phyloP scores from a whole-genome alignment of 2,797 vertebrate species.

The Cottoperca gobio region DNA sequence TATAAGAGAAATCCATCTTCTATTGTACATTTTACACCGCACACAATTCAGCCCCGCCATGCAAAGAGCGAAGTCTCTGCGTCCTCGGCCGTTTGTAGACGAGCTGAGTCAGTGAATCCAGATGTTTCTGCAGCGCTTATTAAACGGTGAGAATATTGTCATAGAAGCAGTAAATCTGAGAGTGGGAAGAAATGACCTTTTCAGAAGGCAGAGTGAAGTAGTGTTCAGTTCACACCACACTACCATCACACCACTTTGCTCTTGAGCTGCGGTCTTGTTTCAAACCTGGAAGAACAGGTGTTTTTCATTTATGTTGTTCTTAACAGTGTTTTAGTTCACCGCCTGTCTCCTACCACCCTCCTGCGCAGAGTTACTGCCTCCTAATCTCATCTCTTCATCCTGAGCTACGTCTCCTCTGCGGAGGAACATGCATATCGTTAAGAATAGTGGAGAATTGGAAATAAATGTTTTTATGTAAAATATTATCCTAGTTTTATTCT shows the following conservation, averaged over 20 bases:
- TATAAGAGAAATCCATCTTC: slow-evolving; percentile 33
- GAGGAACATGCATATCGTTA: slow-evolving; percentile 5
- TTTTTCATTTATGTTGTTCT: slow-evolving; percentile 68
- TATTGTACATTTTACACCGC: slow-evolving; percentile 8
- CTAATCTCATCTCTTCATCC: slow-evolving; percentile 34
- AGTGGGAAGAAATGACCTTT: slow-evolving; percentile 59
- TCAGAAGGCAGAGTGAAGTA: slow-evolving; percentile 66
- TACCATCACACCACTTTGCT: slow-evolving; percentile 64
- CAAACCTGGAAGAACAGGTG: slow-evolving; percentile 78
- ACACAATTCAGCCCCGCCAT: slow-evolving; percentile 19
- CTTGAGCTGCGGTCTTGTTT: slow-evolving; percentile 62
- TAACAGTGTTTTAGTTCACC: slow-evolving; percentile 62
- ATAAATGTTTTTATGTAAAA: not conserved
- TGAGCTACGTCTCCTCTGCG: not conserved
- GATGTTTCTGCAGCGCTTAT: slow-evolving; percentile 71
- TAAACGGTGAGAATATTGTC: slow-evolving; percentile 68
- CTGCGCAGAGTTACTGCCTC: slow-evolving; percentile 45
- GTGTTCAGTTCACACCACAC: slow-evolving; percentile 62
- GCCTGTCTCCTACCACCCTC: slow-evolving; percentile 54
- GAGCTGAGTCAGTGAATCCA: slow-evolving; percentile 60
- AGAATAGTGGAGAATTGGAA: not conserved
- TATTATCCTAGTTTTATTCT: too few species aligned
- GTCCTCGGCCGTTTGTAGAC: slow-evolving; percentile 32
- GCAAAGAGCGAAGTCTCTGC: slow-evolving; percentile 10
- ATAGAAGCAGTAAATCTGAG: slow-evolving; percentile 65